Evolutionary conservation across 2,797 vertebrate genomes (phyloP).

Genomic region (Psittacula derbiana): DNA sequence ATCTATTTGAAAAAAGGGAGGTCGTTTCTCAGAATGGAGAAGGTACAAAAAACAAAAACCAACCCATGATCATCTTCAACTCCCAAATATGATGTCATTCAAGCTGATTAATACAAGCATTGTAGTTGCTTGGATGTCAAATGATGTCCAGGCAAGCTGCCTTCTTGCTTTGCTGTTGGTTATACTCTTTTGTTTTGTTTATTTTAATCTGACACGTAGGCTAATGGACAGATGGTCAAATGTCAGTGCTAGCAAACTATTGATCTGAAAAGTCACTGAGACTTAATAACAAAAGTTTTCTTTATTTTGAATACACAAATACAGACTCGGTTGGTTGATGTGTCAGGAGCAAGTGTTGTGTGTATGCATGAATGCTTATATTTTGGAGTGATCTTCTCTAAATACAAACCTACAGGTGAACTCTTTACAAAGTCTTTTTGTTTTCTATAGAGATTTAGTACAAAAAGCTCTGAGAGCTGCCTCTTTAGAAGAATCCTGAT

Average conservation of each 20-base stretch:
- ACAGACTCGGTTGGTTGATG: background rate
- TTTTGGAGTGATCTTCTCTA: background rate
- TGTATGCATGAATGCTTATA: background rate
- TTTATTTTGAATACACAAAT: background rate
- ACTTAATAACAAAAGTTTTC: background rate
- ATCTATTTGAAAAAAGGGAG: background rate
- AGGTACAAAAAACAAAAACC: background rate
- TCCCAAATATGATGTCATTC: background rate
- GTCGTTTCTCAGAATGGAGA: background rate
- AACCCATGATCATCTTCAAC: background rate
- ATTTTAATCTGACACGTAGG: background rate
- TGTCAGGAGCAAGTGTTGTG: background rate
- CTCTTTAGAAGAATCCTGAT: background rate
- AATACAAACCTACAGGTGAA: background rate
- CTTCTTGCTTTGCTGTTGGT: background rate
- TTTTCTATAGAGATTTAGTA: background rate
- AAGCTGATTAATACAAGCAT: background rate
- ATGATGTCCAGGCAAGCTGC: background rate
- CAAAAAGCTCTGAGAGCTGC: background rate
- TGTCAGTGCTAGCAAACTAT: background rate
- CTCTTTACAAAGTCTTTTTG: background rate
- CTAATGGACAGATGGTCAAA: background rate
- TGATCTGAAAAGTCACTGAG: background rate
- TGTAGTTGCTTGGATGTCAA: background rate
- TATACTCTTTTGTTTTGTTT: background rate